These are phyloP conservation scores for Drosophila suzukii DNA, from an alignment of 1,140 invertebrate species.

Conservation along the genomic window DNA sequence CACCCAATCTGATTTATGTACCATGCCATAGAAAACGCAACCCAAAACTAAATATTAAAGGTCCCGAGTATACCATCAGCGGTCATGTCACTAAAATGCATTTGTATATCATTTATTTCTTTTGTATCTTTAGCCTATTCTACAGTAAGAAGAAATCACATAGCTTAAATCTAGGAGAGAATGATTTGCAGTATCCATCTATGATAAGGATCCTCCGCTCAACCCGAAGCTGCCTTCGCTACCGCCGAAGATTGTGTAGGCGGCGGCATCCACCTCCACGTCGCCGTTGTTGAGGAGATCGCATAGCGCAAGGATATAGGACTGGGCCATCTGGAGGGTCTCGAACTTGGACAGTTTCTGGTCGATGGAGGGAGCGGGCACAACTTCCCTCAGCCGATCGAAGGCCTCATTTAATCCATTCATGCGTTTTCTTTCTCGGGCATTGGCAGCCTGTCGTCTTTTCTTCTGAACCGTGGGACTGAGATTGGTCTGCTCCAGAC, in stretches of 20 bases:
- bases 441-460: conserved; percentile 90
- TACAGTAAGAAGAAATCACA: conserved; percentile 65
- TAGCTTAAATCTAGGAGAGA: conserved; percentile 51
- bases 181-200: background rate
- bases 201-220: conserved; percentile 15
- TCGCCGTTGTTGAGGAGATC: conserved; percentile 85
- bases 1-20: too few species aligned
- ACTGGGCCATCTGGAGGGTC: conserved; percentile 95
- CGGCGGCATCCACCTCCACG: conserved; percentile 56
- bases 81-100: too few species aligned
- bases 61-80: too few species aligned
- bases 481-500: conserved; percentile 56
- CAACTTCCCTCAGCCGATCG: conserved; percentile 91
- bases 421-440: conserved; percentile 91
- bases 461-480: conserved; percentile 87
- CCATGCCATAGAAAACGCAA: too few species aligned
- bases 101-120: conserved; percentile 16
- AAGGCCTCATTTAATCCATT: conserved; percentile 93
- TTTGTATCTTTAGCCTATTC: conserved; percentile 17
- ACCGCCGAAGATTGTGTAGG: conserved; percentile 57
- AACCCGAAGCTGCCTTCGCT: conserved; percentile 58
- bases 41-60: too few species aligned
- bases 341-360: conserved; percentile 94
- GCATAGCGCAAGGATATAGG: conserved; percentile 91
- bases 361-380: conserved; percentile 91